A percentile compares a stretch with the other conserved stretches of the same genome.
These are phyloP conservation scores for Xenus cinereus DNA, from an alignment of 2,113 vertebrate species.

Conservation along the genomic window DNA sequence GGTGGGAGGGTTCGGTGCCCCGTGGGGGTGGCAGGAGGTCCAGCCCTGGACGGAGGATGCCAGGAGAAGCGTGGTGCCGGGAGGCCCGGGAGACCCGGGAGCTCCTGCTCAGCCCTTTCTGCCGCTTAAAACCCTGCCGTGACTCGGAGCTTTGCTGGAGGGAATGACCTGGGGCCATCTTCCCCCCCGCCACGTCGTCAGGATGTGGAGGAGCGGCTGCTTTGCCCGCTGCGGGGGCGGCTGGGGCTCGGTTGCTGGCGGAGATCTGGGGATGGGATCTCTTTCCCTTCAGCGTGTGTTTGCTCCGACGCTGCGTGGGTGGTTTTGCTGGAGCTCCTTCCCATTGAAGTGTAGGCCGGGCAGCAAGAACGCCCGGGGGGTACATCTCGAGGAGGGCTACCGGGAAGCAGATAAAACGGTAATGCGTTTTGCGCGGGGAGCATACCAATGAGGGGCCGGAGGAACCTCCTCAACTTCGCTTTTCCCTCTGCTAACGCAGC, in stretches of 20 bases:
- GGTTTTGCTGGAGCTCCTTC: neutral
- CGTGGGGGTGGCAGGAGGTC: neutral
- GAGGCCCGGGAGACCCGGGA: neutral
- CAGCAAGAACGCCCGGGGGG: neutral
- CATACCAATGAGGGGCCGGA: neutral
- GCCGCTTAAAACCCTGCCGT: accelerated
- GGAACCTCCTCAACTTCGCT: neutral
- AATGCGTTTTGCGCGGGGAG: neutral
- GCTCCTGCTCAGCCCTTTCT: neutral
- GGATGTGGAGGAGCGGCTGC: accelerated
- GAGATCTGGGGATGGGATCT: neutral
- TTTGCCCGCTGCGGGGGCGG: neutral
- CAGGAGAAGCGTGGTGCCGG: neutral
- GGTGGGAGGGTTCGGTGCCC: neutral
- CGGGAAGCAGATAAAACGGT: neutral
- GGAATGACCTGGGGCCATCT: neutral
- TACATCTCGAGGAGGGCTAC: neutral
- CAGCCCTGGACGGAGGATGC: no score
- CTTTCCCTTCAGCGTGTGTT: neutral
- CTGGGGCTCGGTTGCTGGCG: neutral
- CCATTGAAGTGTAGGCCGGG: neutral
- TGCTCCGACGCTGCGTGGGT: neutral
- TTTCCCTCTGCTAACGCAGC: neutral
- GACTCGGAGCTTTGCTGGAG: neutral
- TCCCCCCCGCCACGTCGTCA: accelerated